Base-by-base conservation (phyloP, 2,888 invertebrate species). In the Lordiphosa andalusiaca region DNA sequence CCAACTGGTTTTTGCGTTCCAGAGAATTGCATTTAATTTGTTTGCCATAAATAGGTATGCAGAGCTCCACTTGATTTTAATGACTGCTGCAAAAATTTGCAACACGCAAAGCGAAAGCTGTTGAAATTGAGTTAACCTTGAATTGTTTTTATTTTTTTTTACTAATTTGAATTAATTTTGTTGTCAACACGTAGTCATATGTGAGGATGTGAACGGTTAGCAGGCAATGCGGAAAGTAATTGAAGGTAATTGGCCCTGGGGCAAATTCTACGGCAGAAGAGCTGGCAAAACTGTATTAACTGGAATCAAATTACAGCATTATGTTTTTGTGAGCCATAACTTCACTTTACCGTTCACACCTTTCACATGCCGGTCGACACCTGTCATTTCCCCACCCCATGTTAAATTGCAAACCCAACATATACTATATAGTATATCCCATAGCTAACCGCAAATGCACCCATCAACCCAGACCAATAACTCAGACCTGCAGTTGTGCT, bases 111-210 rank as follows among this genome's bases (percentile, higher is more conserved):
- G 62, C 47, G 68, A 69, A 73, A 62, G 63, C 67, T 84, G 82
- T 81, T 84, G 82, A 77, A 78, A 77, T 65, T 76, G 66, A 62
- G 68, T 69, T 60, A 69, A 60, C 66, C 54, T 67, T 68, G 57
- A 48, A 47, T 19, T 53, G 40, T 53, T 48, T 36, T 36, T n/a
- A n/a, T 56, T 50, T 23, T 51, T 57, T 64, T 47, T 58, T 54
- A 63, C 74, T 81, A 78, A 84, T 78, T 78, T 78, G 71, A 81
- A 84, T 78, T 78, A 78, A 78, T 78, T 78, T 78, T 78, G 74
- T 77, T 78, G 77, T 78, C 77, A 78, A 84, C 77, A 78, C 77
- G 60, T 78, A 57, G 61, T 77, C 71, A 77, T 71, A 73, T 73
- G 71, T 60, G 56, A 72, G 76, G 70, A 69, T 83, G 84, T 70